Percentiles rank a stretch among this genome's conserved stretches.
Conservation (phyloP, 2,113 vertebrate genomes). For the Guaruba guarouba region DNA sequence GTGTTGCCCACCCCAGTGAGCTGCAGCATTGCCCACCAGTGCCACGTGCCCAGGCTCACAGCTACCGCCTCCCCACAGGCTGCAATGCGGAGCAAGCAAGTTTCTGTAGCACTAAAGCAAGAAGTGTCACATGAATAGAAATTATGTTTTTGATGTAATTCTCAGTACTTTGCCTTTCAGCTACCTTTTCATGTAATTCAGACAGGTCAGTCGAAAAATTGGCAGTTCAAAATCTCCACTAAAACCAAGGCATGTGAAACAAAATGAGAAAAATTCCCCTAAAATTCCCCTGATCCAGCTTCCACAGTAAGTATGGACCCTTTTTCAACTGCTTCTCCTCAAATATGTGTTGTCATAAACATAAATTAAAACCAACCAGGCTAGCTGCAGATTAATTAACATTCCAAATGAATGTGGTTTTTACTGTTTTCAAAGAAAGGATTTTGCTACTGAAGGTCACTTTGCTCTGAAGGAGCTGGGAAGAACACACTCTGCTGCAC, state of each 20-base stretch:
- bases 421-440: constrained; percentile 58
- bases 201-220: neutral
- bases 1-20: neutral
- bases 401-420: constrained; percentile 42
- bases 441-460: constrained; percentile 67
- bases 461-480: neutral
- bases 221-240: neutral
- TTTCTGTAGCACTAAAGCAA: neutral
- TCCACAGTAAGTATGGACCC: neutral
- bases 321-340: constrained; percentile 26
- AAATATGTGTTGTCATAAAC: constrained; percentile 10
- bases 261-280: neutral
- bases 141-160: neutral
- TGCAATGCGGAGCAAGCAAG: neutral
- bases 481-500: neutral
- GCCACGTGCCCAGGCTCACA: rapidly evolving
- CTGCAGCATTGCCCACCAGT: neutral
- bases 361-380: constrained; percentile 44
- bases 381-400: constrained; percentile 66
- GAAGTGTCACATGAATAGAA: neutral
- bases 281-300: neutral
- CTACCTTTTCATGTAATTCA: neutral
- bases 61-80: neutral
- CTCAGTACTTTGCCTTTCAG: neutral
- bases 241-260: neutral